These are phyloP conservation scores for Camarhynchus parvulus DNA, from an alignment of 2,113 vertebrate genomes.

Conservation along the genomic window DNA sequence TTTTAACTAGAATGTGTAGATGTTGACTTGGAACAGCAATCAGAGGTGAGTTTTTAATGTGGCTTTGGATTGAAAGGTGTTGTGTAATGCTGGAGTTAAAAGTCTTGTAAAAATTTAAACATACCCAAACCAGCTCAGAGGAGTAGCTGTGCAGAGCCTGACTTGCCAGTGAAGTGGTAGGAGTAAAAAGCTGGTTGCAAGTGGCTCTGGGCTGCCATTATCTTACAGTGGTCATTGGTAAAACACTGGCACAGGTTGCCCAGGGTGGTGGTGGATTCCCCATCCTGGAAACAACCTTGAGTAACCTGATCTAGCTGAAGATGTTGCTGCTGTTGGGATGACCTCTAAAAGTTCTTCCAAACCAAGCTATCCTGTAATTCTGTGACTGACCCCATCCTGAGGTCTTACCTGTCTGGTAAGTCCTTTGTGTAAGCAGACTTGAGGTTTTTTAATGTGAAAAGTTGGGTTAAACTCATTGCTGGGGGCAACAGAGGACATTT, in stretches of 20 bases:
- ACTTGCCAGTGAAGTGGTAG: neutral
- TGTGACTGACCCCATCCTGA: neutral
- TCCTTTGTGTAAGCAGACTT: rapidly evolving
- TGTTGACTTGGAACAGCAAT: neutral
- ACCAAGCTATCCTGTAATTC: neutral
- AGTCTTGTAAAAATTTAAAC: neutral
- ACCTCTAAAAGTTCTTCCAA: neutral
- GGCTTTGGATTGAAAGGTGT: neutral
- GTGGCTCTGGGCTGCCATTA: neutral
- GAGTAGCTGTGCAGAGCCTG: neutral
- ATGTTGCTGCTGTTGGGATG: neutral
- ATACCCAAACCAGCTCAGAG: neutral
- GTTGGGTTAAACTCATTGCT: neutral
- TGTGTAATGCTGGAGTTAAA: neutral
- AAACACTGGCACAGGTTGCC: neutral
- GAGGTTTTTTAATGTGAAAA: neutral
- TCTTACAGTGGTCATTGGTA: too few relatives aligned
- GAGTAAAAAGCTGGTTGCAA: neutral
- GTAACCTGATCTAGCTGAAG: neutral
- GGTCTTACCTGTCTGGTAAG: rapidly evolving
- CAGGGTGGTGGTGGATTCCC: neutral
- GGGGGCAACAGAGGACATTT: neutral
- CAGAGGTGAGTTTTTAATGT: neutral
- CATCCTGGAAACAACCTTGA: neutral
- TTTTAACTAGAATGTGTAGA: neutral